Conservation (phyloP, 1,140 invertebrate species). For the Colletes gigas region DNA sequence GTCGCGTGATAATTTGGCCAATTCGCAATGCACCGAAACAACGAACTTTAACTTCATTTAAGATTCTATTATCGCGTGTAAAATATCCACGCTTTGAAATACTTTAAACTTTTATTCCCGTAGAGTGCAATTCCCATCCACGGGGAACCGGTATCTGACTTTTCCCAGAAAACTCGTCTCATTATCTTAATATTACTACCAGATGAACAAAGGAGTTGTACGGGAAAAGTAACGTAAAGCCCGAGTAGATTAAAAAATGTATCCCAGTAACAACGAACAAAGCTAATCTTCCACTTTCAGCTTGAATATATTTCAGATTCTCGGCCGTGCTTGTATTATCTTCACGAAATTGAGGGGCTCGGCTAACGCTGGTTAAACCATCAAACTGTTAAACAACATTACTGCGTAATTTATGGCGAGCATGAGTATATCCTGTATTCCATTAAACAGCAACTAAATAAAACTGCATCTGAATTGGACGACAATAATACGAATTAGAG, state of each 20-base stretch:
- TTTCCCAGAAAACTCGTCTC: constrained; percentile 39
- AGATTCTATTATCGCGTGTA: constrained; percentile 50
- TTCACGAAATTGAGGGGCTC: too few species aligned
- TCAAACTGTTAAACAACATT: not conserved
- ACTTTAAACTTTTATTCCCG: constrained; percentile 42
- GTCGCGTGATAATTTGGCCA: not conserved
- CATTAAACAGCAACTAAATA: too few species aligned
- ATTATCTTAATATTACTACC: constrained; percentile 46
- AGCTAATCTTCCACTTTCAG: not conserved
- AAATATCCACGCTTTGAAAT: constrained; percentile 44
- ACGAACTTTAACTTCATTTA: constrained; percentile 18
- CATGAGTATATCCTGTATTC: too few species aligned
- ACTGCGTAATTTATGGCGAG: not conserved
- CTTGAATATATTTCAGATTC: not conserved
- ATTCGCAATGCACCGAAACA: constrained; percentile 28
- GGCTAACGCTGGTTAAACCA: not conserved
- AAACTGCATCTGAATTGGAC: too few species aligned
- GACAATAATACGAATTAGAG: too few species aligned
- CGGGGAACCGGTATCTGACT: constrained; percentile 22
- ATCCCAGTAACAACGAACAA: constrained; percentile 34
- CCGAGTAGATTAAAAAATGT: constrained; percentile 13
- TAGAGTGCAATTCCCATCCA: constrained; percentile 32
- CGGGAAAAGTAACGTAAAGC: constrained; percentile 8
- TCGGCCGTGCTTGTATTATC: constrained; percentile 1
- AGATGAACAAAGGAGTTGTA: constrained; percentile 37